Conservation (phyloP, 2,113 vertebrate genomes). For the Atlantisia rogersi region DNA sequence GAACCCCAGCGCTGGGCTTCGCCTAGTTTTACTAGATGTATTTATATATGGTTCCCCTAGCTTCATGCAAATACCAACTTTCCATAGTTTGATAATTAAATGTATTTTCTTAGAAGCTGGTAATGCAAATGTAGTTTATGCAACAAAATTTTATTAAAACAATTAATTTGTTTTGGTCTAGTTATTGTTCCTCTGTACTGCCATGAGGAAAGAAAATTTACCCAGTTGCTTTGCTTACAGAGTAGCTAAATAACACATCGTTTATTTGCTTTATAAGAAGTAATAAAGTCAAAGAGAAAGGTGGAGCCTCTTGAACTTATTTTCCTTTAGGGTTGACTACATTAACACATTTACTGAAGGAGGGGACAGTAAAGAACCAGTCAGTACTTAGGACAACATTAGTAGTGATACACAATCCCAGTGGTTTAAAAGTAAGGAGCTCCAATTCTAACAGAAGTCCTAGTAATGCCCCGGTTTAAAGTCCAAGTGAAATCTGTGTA, state of each 20-base stretch:
- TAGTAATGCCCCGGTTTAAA: slow-evolving; percentile 37
- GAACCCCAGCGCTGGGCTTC: background rate
- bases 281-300: background rate
- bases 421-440: slow-evolving; percentile 30
- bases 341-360: background rate
- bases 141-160: background rate
- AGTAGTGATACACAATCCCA: background rate
- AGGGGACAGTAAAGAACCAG: background rate
- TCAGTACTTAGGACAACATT: slow-evolving; percentile 33
- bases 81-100: background rate
- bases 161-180: background rate
- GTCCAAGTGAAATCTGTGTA: background rate
- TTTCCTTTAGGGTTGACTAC: background rate
- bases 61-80: background rate
- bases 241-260: background rate
- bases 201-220: background rate
- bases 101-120: background rate
- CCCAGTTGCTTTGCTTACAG: background rate
- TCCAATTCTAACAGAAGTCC: slow-evolving; percentile 22
- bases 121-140: background rate
- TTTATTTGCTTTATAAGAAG: background rate
- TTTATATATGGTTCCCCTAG: background rate
- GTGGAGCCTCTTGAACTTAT: background rate
- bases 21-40: background rate
- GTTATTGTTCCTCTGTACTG: background rate